A percentile compares a stretch with the other conserved stretches of the same genome.
phyloP scores from a whole-genome alignment of 2,888 invertebrate species.

The Athetis lepigone region DNA sequence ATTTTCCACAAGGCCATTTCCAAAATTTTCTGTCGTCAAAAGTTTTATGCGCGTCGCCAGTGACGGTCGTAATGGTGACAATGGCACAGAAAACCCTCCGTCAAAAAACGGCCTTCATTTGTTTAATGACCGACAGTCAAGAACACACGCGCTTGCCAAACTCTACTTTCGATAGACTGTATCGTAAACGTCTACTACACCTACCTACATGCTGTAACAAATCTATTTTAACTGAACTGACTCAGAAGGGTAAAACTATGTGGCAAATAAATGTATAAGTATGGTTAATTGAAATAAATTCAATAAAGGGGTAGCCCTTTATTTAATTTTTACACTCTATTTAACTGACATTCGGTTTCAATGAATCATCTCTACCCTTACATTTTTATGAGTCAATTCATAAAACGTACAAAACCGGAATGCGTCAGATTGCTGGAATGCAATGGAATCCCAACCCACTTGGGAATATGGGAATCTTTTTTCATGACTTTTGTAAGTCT shows the following conservation, averaged over 20 bases:
- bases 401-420: neutral
- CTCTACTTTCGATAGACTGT: constrained; percentile 59
- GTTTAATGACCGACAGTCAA: constrained; percentile 75
- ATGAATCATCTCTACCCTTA: constrained; percentile 26
- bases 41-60: neutral
- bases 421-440: constrained; percentile 10
- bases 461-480: neutral
- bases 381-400: constrained; percentile 15
- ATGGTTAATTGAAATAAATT: constrained; percentile 1
- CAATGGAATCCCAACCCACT: no score
- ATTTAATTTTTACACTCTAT: no score
- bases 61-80: constrained; percentile 58
- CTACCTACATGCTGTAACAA: constrained; percentile 4
- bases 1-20: neutral
- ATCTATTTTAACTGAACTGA: constrained; percentile 46
- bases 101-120: constrained; percentile 68
- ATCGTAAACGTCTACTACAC: constrained; percentile 29
- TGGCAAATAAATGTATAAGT: constrained; percentile 3
- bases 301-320: neutral
- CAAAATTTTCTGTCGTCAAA: constrained; percentile 8
- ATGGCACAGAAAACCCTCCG: constrained; percentile 68
- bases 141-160: constrained; percentile 69
- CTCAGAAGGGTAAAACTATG: constrained; percentile 33
- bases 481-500: neutral
- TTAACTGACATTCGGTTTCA: neutral